Base-by-base conservation (phyloP, 64 coral and sea anemone species). In the Hydrozoanthus tunicans region DNA sequence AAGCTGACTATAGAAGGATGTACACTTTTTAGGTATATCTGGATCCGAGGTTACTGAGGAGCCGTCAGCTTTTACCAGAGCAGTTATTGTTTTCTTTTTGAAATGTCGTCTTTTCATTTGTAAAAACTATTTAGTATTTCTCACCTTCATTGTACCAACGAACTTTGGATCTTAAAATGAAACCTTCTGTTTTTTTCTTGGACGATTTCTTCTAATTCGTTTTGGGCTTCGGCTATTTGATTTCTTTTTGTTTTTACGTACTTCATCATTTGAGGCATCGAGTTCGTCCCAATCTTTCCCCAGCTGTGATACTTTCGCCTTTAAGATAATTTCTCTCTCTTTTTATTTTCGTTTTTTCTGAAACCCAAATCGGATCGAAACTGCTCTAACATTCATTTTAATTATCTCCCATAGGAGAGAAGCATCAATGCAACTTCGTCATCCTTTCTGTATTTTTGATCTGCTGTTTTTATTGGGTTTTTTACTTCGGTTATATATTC, bases 311-410 rank as follows among this genome's bases (percentile, higher is more conserved):
- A 61, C 54, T 17, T 81, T 81, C 6, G 57, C 54, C 54, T 81
- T 56, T 81, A 81, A 14, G 17, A 60, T 66, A 62, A 62, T 17
- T 81, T 81, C 79, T 81, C 15, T 43, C 60, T 81, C 79, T 81
- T 61, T 81, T 54, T 62, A 54, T 81, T 81, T 81, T 81, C 32
- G 32, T 81, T 81, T 62, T 15, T 81, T 81, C 14, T 54, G 79
- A 81, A 56, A 81, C 7, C 56, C 57, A 62, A 24, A 25, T 9
- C 60, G 58, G 14, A 81, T 81, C 57, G 79, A 81, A 81, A 15
- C 79, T 81, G 60, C 79, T 81, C 79, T 81, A n/a, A 81, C 54
- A 61, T 81, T 81, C 79, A 81, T 81, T 62, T 60, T 81, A n/a
- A 81, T 78, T 15, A 81, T 60, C 52, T 60, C 56, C 79, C 53